A percentile compares a stretch with the other conserved stretches of the same genome.
phyloP scores from a whole-genome alignment of 1,140 invertebrate species.

The Helicorthomorpha holstii region DNA sequence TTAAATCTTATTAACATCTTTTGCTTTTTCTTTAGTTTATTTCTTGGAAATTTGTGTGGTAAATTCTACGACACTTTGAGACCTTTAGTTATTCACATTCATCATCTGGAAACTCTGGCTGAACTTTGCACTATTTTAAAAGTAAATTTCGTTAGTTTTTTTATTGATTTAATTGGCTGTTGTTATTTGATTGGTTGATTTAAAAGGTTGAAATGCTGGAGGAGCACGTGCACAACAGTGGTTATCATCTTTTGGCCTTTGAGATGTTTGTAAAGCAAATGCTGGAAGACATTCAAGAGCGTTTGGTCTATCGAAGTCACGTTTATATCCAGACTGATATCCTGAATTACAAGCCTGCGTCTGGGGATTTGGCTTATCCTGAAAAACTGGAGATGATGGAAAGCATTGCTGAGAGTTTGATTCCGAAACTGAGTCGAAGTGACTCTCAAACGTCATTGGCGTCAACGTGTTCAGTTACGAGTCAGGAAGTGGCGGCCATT shows the following conservation, averaged over 20 bases:
- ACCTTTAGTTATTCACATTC: constrained; percentile 92
- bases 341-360: constrained; percentile 63
- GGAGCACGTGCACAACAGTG: constrained; percentile 74
- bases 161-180: too few relatives aligned
- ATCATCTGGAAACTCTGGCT: constrained; percentile 91
- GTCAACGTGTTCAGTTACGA: constrained; percentile 41
- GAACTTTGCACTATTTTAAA: constrained; percentile 87
- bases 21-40: constrained; percentile 24
- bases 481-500: constrained; percentile 40
- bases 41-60: constrained; percentile 67
- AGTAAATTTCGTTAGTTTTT: constrained; percentile 13
- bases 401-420: constrained; percentile 51
- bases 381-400: constrained; percentile 97
- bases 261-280: constrained; percentile 66
- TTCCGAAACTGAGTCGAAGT: constrained; percentile 26
- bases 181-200: too few relatives aligned
- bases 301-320: constrained; percentile 88
- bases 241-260: constrained; percentile 60
- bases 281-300: constrained; percentile 88
- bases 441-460: constrained; percentile 47
- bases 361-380: constrained; percentile 92
- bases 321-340: constrained; percentile 88
- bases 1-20: too few relatives aligned
- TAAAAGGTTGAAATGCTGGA: constrained; percentile 75
- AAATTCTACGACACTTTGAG: constrained; percentile 81